These are phyloP conservation scores for Peromyscus californicus DNA, from an alignment of 2,113 vertebrate genomes.

Conservation along the genomic window DNA sequence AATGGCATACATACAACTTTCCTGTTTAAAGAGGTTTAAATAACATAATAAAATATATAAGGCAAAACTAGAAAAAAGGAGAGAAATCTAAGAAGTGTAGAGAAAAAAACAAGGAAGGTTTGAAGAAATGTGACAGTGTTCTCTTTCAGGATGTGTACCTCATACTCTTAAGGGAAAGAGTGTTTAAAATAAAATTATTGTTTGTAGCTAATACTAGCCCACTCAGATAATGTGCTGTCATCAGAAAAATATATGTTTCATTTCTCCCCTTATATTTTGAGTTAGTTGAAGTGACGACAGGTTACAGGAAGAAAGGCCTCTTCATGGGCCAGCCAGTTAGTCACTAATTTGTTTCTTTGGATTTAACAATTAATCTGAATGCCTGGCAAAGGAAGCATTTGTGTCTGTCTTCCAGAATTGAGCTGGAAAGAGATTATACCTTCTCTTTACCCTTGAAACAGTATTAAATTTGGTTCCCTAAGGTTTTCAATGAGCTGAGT, in stretches of 20 bases:
- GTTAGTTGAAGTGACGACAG: neutral
- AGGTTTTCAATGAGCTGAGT: conserved; percentile 64
- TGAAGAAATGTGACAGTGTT: neutral
- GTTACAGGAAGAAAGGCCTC: neutral
- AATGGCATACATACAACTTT: neutral
- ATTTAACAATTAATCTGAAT: conserved; percentile 67
- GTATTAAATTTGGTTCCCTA: conserved; percentile 44
- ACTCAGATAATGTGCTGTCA: neutral
- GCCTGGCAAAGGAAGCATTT: conserved; percentile 61
- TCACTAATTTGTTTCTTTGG: conserved; percentile 55
- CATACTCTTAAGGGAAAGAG: neutral
- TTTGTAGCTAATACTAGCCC: neutral
- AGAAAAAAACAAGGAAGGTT: too few species aligned
- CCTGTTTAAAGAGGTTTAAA: neutral
- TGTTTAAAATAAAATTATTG: neutral
- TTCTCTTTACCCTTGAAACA: neutral
- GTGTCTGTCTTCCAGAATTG: conserved; percentile 40
- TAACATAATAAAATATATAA: neutral
- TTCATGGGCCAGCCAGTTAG: conserved; percentile 9
- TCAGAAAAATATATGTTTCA: neutral
- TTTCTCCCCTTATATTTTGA: neutral
- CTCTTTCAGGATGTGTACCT: neutral
- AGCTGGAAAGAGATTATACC: neutral
- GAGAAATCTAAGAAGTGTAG: too few species aligned
- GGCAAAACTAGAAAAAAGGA: neutral